Evolutionary conservation across 2,888 invertebrate genomes (phyloP).

Genomic region (Aproaerema taeniolella): DNA sequence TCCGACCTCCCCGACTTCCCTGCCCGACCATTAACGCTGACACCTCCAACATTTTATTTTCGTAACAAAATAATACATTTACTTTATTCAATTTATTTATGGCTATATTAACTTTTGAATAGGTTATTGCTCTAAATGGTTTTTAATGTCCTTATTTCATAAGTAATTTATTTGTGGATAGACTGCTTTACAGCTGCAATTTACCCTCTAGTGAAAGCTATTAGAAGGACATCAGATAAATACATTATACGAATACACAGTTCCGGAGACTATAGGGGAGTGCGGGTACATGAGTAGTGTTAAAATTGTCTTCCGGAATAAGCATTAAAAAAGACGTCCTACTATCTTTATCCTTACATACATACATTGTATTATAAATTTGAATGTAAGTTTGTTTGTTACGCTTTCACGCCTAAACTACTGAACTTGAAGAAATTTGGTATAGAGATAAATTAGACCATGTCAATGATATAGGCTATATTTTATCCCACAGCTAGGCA

Average conservation of each 20-base stretch:
- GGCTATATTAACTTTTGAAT: conserved; percentile 54
- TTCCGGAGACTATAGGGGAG: no score
- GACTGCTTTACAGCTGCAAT: conserved; percentile 59
- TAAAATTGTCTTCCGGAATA: no score
- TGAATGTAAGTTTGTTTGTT: no score
- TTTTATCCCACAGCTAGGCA: no score
- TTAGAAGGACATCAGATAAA: conserved; percentile 67
- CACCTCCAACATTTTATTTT: conserved; percentile 64
- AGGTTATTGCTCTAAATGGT: conserved; percentile 72
- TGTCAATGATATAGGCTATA: no score
- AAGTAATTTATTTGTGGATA: conserved; percentile 58
- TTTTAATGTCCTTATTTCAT: conserved; percentile 73
- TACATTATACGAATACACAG: conserved; percentile 34
- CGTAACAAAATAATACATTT: conserved; percentile 65
- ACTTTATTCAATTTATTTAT: conserved; percentile 68
- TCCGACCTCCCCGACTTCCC: conserved; percentile 47
- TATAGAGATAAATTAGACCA: no score
- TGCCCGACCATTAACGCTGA: conserved; percentile 61
- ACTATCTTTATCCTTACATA: no score
- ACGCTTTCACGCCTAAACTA: no score
- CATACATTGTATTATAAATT: no score
- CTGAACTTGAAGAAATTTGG: no score
- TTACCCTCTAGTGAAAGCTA: conserved; percentile 60
- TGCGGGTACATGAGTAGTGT: no score
- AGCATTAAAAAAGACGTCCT: no score